Percentiles rank a stretch among this genome's conserved stretches.
phyloP scores from a whole-genome alignment of 2,797 vertebrate genomes.

The Oreochromis grahami region DNA sequence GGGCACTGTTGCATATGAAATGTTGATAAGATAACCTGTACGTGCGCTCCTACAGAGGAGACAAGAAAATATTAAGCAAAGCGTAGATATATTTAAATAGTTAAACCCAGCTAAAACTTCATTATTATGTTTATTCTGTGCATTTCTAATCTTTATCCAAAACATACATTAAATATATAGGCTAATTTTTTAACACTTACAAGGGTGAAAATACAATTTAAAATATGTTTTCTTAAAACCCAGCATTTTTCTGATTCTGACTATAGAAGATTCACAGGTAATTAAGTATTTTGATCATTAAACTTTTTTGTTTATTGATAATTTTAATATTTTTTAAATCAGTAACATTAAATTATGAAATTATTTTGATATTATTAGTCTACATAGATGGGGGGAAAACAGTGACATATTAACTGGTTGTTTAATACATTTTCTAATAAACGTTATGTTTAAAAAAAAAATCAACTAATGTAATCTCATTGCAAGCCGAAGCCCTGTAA shows the following conservation, averaged over 20 bases:
- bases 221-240: background rate
- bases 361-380: background rate
- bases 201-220: background rate
- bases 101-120: background rate
- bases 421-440: background rate
- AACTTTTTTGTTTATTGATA: background rate
- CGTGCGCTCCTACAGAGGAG: background rate
- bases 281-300: background rate
- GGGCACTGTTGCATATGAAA: constrained; percentile 6
- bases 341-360: background rate
- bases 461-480: background rate
- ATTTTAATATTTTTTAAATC: background rate
- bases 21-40: background rate
- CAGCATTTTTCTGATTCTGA: background rate
- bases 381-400: background rate
- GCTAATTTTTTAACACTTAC: background rate
- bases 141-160: background rate
- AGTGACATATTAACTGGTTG: background rate
- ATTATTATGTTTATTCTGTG: background rate
- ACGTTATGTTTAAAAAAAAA: background rate
- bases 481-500: background rate
- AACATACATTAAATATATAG: background rate
- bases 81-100: background rate
- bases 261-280: background rate
- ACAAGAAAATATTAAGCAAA: background rate